These are phyloP conservation scores for Beris morrisii DNA, from an alignment of 2,888 invertebrate species.

Conservation along the genomic window DNA sequence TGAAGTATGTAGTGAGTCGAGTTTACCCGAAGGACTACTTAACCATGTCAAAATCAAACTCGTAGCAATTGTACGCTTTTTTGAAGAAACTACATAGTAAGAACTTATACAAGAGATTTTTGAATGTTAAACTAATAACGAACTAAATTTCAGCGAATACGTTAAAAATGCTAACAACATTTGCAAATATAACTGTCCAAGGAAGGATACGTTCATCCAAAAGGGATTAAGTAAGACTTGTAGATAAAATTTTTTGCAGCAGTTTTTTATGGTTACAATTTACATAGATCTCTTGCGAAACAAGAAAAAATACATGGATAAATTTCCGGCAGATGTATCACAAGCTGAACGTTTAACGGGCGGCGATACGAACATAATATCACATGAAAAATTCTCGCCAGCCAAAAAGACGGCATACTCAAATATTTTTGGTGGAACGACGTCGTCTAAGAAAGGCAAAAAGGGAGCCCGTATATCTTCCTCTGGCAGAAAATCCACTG, in stretches of 20 bases:
- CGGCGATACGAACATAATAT: conserved; percentile 71
- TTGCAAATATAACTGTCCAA: conserved; percentile 74
- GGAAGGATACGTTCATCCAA: conserved; percentile 78
- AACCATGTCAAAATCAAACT: conserved; percentile 69
- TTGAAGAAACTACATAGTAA: conserved; percentile 82
- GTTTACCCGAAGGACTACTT: conserved; percentile 69
- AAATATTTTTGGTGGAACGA: conserved; percentile 58
- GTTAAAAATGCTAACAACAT: conserved; percentile 72
- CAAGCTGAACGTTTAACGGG: conserved; percentile 72
- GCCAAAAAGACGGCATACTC: conserved; percentile 53
- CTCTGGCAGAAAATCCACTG: not conserved
- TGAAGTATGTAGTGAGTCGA: conserved; percentile 67
- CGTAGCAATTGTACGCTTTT: conserved; percentile 82
- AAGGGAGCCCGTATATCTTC: conserved; percentile 36
- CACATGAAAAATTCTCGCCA: conserved; percentile 61
- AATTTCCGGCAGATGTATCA: conserved; percentile 76
- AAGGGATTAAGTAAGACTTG: conserved; percentile 72
- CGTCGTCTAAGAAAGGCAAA: conserved; percentile 30
- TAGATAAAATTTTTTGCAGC: not conserved
- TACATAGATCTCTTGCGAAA: conserved; percentile 63
- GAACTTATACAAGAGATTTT: conserved; percentile 49
- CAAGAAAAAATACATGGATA: conserved; percentile 71
- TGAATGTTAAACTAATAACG: conserved; percentile 26
- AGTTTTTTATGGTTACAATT: conserved; percentile 15
- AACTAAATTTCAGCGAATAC: conserved; percentile 70